phyloP scores from a whole-genome alignment of 2,888 invertebrate species.

The Margaritifera margaritifera region DNA sequence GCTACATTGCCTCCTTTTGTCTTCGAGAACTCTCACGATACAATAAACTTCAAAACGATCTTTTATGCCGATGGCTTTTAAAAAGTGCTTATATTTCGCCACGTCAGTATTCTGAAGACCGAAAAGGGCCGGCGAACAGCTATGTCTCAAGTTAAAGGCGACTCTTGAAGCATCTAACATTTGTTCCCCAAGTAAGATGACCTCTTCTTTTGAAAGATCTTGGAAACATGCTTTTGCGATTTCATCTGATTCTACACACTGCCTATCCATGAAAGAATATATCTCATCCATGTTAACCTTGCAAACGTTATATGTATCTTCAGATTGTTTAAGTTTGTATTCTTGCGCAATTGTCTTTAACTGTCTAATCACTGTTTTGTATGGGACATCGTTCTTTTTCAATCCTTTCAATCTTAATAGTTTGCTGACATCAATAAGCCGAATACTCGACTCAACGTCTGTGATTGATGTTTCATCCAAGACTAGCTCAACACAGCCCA shows the following conservation, averaged over 20 bases:
- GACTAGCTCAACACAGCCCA: constrained; percentile 11
- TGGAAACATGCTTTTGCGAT: background rate
- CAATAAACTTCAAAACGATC: constrained; percentile 15
- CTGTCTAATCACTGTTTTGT: too few species aligned
- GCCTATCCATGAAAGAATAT: constrained; percentile 6
- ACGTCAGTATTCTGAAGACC: constrained; percentile 1
- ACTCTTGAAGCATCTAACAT: too few species aligned
- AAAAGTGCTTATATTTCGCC: constrained; percentile 7
- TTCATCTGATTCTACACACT: background rate
- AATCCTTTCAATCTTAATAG: background rate
- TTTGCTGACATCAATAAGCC: background rate
- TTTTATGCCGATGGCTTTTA: constrained; percentile 15
- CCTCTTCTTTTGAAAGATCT: constrained; percentile 4
- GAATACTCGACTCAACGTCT: too few species aligned
- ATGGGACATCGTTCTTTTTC: background rate
- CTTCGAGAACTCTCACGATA: constrained; percentile 16
- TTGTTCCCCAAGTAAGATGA: too few species aligned
- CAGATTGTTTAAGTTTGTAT: background rate
- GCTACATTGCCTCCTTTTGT: too few species aligned
- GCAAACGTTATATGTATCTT: constrained; percentile 3
- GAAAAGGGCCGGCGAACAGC: constrained; percentile 22
- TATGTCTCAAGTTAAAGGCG: too few species aligned
- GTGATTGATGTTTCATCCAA: constrained; percentile 25
- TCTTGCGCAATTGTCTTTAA: constrained; percentile 1
- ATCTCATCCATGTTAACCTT: constrained; percentile 6